phyloP scores from a whole-genome alignment of 2,113 vertebrate genomes.

The Apaloderma vittatum region DNA sequence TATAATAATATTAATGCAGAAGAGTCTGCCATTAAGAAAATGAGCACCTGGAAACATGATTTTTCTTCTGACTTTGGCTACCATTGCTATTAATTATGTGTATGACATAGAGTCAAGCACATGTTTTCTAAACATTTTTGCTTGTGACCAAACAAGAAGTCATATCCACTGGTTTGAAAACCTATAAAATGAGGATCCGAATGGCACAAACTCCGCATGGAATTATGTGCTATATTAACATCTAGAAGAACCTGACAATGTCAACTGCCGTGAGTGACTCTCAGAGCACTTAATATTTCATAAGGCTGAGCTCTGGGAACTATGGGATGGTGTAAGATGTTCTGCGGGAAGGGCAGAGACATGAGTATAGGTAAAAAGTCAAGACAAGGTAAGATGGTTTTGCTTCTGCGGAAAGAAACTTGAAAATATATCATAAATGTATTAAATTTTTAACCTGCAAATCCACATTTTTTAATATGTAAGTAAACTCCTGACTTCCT shows the following conservation, averaged over 20 bases:
- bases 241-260: background rate
- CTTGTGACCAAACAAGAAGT: background rate
- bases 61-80: background rate
- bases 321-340: background rate
- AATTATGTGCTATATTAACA: background rate
- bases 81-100: background rate
- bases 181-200: background rate
- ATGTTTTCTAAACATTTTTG: background rate
- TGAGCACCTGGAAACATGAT: rapidly evolving
- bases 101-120: background rate
- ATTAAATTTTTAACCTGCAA: background rate
- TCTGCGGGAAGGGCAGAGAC: background rate
- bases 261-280: background rate
- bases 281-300: background rate
- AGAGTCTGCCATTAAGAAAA: background rate
- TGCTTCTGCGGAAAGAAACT: background rate
- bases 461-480: background rate
- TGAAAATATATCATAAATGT: background rate
- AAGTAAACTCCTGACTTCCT: background rate
- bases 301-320: background rate
- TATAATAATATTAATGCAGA: background rate
- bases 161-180: background rate
- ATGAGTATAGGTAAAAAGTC: background rate
- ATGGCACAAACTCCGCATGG: rapidly evolving
- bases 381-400: background rate